Base-by-base conservation (phyloP, 2,797 vertebrate species). In the Petrocephalus sullivani region DNA sequence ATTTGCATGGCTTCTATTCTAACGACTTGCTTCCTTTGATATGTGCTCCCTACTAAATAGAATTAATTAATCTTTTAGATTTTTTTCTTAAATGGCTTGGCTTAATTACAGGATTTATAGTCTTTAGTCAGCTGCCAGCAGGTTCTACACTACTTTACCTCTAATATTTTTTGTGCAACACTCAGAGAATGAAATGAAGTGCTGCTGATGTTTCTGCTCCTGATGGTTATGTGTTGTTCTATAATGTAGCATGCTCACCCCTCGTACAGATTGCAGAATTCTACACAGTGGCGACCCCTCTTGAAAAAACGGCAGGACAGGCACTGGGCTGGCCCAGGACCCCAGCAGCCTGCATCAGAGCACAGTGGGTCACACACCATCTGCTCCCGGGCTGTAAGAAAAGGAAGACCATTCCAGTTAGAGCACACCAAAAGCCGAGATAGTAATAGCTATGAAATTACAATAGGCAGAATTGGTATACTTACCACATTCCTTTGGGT, bases 311-410 rank as follows among this genome's bases (percentile, higher is more conserved):
- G 96, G 90, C 98, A 99, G 19, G 96, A 97, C 61, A 99, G 94
- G 89, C 98, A 99, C 89, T 99, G 98, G 90, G 98, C 97, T 0
- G 98, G 96, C 0, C 98, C 98, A 0, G 97, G 96, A 54, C 98
- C 98, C 98, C 98, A 99, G 14, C 98, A 99, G 61, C 98, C 98
- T 0, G 96, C 93, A 0, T 93, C 96, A 0, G 98, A 99, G 92
- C 98, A 99, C 88, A 99, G 92, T 14, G 95, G 94, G 56, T 99
- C 97, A 90, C 98, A 99, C 89, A 97, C 95, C 98, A 98, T 97
- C 78, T 92, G 95, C 46, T 97, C 96, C 2, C 95, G 95, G 93
- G 96, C 98, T 99, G 95, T 71, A 90, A 91, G 16, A 89, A 88
- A 90, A 33, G 53, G 16, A 86, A 41, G 84, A 54, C 37, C 37